Evolutionary conservation across 2,797 vertebrate genomes (phyloP).

Genomic region (Schizopygopsis malacanthus): DNA sequence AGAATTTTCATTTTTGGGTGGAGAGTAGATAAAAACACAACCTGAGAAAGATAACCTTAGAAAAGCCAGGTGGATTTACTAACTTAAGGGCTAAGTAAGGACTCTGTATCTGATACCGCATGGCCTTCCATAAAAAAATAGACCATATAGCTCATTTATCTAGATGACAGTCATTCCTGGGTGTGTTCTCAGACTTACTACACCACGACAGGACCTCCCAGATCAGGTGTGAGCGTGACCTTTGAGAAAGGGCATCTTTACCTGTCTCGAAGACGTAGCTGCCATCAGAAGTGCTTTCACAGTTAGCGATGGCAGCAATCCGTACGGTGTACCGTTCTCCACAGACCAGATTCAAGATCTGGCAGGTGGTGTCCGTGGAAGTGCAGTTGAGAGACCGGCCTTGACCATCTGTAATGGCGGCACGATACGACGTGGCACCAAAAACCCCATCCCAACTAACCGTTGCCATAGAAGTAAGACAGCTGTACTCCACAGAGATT

Average conservation of each 20-base stretch:
- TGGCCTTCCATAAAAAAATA: not conserved
- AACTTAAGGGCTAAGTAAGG: slow-evolving; percentile 24
- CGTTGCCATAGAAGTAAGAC: slow-evolving; percentile 64
- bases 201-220: slow-evolving; percentile 15
- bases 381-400: slow-evolving; percentile 71
- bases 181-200: slow-evolving; percentile 41
- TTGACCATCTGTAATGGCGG: slow-evolving; percentile 61
- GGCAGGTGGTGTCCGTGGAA: slow-evolving; percentile 69
- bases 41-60: not conserved
- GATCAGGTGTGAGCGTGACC: not conserved
- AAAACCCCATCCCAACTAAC: slow-evolving; percentile 74
- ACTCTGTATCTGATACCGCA: slow-evolving; percentile 20
- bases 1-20: not conserved
- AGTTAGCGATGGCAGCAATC: slow-evolving; percentile 70
- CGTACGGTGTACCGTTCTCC: slow-evolving; percentile 72
- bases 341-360: slow-evolving; percentile 71
- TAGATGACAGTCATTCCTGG: slow-evolving; percentile 15
- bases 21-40: slow-evolving; percentile 10
- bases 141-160: not conserved
- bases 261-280: slow-evolving; percentile 74
- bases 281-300: slow-evolving; percentile 67
- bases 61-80: slow-evolving; percentile 27
- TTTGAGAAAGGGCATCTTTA: slow-evolving; percentile 58
- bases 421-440: slow-evolving; percentile 73
- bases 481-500: slow-evolving; percentile 71